Base-by-base conservation (phyloP, 2,888 invertebrate species). In the Phasia obesa region DNA sequence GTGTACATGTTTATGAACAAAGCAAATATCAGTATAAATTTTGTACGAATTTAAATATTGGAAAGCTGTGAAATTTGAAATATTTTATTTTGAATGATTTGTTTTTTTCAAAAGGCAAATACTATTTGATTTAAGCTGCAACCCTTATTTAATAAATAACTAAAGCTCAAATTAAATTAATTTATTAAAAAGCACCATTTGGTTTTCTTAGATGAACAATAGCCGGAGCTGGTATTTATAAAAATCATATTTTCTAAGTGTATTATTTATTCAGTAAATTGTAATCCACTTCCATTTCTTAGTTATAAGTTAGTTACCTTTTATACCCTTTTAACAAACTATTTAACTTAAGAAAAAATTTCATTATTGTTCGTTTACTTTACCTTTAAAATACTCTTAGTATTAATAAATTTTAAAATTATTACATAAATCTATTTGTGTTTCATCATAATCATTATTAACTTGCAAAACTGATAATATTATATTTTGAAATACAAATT, bases 1-100 rank as follows among this genome's bases (percentile, higher is more conserved):
- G 53, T 21, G 31, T 57, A 73, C 13, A 23, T 9, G 25, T 21
- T 19, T 65, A 53, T 21, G 57, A 13, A 42, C 53, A n/a, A 60
- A 51, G 53, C 9, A 65, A 59, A 44, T 69, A 74, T 69, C 69
- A 75, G 75, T 64, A 81, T 64, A 75, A 13, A 47, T 81, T 75
- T 81, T 51, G 57, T 70, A 80, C 69, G 57, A 69, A 27, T 42
- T 42, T 15, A 51, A 47, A 47, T 64, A 21, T 70, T 55, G 44
- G 27, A 11, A 42, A 27, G 13, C 38, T 38, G 38, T 38, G 27
- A 27, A 38, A 4, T n/a, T 27, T 27, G 27, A 27, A 27, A 27
- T 27, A 27, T 27, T 27, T 27, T 27, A 5, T 5, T 27, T 15
- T 15, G 38, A 42, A n/a, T 27, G 3, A 27, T 5, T 5, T 27